Conservation (phyloP, 1,140 invertebrate species). For the Gonioctena quinquepunctata region DNA sequence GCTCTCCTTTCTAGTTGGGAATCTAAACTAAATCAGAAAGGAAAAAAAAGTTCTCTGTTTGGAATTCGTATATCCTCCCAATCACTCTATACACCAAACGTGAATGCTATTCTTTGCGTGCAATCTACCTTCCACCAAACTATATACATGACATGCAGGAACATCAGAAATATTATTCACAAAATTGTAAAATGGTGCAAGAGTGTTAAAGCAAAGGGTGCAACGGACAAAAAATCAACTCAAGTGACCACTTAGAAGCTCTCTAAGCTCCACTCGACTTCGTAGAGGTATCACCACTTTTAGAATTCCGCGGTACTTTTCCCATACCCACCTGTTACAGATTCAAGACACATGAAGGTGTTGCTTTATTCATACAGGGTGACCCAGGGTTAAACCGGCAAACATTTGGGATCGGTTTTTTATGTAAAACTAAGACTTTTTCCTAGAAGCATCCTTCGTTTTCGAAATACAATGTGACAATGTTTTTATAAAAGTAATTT, state of each 20-base stretch:
- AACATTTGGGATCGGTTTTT: no score
- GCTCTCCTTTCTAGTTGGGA: no score
- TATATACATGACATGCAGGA: neutral
- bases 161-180: conserved; percentile 16
- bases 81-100: neutral
- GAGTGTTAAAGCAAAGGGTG: conserved; percentile 4
- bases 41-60: no score
- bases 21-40: no score
- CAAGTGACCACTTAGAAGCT: conserved; percentile 23
- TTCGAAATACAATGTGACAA: no score
- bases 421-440: no score
- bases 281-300: neutral
- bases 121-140: neutral
- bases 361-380: no score
- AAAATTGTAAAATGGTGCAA: conserved; percentile 9
- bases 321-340: no score
- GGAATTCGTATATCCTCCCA: neutral
- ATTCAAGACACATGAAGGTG: no score
- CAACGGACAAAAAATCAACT: conserved; percentile 12
- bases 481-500: no score
- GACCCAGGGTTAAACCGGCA: no score
- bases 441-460: no score
- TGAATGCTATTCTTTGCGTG: neutral
- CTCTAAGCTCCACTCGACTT: neutral
- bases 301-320: neutral